Evolutionary conservation across 2,888 invertebrate genomes (phyloP), one percentile per base, ranked within the genome.

Genomic region (Dermolepida albohirtum): DNA sequence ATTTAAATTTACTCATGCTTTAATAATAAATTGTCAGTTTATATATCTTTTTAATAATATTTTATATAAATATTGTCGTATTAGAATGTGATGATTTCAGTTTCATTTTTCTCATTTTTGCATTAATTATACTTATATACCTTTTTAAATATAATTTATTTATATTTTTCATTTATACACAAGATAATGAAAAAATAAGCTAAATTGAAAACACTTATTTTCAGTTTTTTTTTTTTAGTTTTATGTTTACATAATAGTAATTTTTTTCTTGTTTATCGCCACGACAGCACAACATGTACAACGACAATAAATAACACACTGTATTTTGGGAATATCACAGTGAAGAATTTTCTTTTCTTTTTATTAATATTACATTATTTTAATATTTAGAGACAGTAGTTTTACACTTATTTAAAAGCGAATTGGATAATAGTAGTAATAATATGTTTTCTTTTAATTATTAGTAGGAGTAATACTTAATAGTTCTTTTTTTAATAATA

Each of bases 281-380:
- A 80, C 79, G 78, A 76, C 76, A 80, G 76, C 79, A 80, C 79
- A 78, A 81, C 77, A 80, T 77, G 79, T 77, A 81, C 77, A 75
- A 80, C 79, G 80, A 77, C 76, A 75, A 80, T 78, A 81, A 54
- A 40, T 59, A 62, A 62, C 78, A 80, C 80, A 81, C 80, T 81
- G 79, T 80, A 80, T 75, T 80, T 69, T 77, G 29, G 47, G 76
- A 79, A 79, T 82, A 83, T 83, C 83, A 83, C 83, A 83, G 83
- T 81, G 82, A 81, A 81, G 79, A 79, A 81, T 78, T 76, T 75
- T 75, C 75, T 70, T 69, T 49, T 62, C 34, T 39, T 54, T 41
- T 57, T 39, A 14, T 12, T 27, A 57, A 14, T 49, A 47, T 62
- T 62, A 49, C 47, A 57, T 43, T 44, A 43, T 55, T 43, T 44